phyloP scores from a whole-genome alignment of 2,888 invertebrate genomes.

The Cheilosia impressa region DNA sequence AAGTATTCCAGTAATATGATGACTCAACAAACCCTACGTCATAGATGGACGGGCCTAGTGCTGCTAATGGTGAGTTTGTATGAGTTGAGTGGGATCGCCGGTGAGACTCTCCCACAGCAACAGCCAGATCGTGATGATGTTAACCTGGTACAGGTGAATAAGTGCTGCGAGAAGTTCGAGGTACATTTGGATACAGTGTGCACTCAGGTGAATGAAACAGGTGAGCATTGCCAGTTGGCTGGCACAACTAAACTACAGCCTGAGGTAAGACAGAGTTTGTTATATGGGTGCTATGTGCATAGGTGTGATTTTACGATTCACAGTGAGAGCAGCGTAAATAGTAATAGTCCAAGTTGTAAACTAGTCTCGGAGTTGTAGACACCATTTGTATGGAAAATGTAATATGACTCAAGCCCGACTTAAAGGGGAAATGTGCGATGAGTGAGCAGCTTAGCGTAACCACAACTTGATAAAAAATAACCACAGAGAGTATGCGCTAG shows the following conservation, averaged over 20 bases:
- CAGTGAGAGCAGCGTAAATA: background rate
- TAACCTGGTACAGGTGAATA: slow-evolving; percentile 87
- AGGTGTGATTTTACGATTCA: background rate
- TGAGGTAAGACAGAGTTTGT: slow-evolving; percentile 58
- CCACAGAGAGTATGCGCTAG: too few species aligned
- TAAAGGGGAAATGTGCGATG: background rate
- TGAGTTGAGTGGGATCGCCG: slow-evolving; percentile 61
- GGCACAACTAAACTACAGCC: slow-evolving; percentile 77
- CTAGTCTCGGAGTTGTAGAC: too few species aligned
- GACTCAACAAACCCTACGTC: slow-evolving; percentile 64
- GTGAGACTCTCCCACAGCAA: slow-evolving; percentile 65
- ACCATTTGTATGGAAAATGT: background rate
- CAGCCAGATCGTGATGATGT: slow-evolving; percentile 70
- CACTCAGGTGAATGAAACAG: slow-evolving; percentile 86
- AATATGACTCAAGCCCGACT: background rate
- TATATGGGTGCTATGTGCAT: background rate
- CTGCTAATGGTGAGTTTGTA: slow-evolving; percentile 54
- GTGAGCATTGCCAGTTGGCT: slow-evolving; percentile 81
- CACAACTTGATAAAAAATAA: background rate
- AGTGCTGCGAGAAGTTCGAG: slow-evolving; percentile 91
- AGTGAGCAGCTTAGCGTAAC: background rate
- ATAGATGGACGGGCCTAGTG: slow-evolving; percentile 64
- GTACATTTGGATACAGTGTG: slow-evolving; percentile 88
- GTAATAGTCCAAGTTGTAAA: background rate
- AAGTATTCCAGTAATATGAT: slow-evolving; percentile 55